A percentile compares a stretch with the other conserved stretches of the same genome.
Conservation (phyloP, 2,113 vertebrate species). For the Eonycteris spelaea region DNA sequence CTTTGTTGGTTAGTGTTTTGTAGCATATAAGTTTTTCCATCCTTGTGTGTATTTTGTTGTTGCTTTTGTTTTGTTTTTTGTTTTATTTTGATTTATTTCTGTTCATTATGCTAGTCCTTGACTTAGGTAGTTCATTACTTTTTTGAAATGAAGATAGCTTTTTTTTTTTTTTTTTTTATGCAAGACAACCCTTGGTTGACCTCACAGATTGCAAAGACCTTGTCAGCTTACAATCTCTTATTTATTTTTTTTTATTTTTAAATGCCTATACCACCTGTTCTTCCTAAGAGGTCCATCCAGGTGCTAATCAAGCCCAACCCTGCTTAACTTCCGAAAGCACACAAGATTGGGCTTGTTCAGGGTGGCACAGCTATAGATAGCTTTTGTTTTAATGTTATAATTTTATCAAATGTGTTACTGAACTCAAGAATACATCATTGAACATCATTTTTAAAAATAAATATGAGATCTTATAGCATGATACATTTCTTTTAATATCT, state of each 20-base stretch:
- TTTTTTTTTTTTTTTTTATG: neutral
- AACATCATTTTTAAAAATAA: neutral
- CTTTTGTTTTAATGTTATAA: neutral
- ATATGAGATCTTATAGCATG: neutral
- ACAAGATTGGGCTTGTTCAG: too few relatives aligned
- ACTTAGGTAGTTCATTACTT: neutral
- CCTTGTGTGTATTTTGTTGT: neutral
- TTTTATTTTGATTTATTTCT: neutral
- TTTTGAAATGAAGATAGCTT: neutral
- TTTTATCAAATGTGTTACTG: neutral
- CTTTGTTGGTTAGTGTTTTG: neutral
- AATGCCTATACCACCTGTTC: too few relatives aligned
- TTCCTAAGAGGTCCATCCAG: too few relatives aligned
- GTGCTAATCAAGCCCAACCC: too few relatives aligned
- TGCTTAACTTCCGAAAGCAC: too few relatives aligned
- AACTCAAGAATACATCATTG: neutral
- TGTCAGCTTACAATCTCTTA: too few relatives aligned
- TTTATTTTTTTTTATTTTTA: too few relatives aligned
- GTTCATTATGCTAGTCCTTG: neutral
- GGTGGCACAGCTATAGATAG: neutral
- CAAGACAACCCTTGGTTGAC: too few relatives aligned
- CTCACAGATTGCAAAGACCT: too few relatives aligned
- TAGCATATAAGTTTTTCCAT: neutral
- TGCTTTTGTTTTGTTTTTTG: neutral
- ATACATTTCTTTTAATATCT: neutral